Base-by-base conservation (phyloP, 2,888 invertebrate genomes). In the Saturnia pavonia region DNA sequence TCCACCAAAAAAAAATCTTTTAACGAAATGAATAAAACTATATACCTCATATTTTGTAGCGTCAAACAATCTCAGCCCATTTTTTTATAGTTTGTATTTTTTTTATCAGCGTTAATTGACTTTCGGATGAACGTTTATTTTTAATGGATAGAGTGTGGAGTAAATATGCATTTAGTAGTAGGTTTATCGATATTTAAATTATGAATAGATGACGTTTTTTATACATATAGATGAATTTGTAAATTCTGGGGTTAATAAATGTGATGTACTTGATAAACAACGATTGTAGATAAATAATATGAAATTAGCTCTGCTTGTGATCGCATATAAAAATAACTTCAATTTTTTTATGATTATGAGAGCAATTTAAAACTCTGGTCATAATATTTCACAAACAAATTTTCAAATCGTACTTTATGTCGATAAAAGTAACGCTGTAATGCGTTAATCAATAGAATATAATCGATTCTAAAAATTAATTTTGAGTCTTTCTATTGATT, bases 21-120 rank as follows among this genome's bases (percentile, higher is more conserved):
- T 76, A 79, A 79, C 77, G 80, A 82, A 86, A 80, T 81, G 78
- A 83, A 72, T 78, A 83, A 89, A 22, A 54, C 11, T 8, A 22
- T 60, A 89, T 91, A 92, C 91, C 92, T 93, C 92, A 91, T 92
- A 89, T 91, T 91, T 87, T 85, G 89, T 92, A 92, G 91, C 83
- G 77, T 75, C 73, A 77, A 81, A 80, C 80, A 75, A 80, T 14
- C 82, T 82, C 78, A 82, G 87, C 86, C 86, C 83, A 79, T 80
- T 84, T 43, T 85, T 83, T 74, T 83, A 85, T 84, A 14, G 67
- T 22, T 70, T 12, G n/a, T 70, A 45, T 34, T 34, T 70, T 70
- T 42, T 67, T 57, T 65, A 42, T 42, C 25, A 19, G 48, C 43
- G 42, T 57, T 57, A 57, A 51, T 2, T 70, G 25, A 43, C n/a